These are phyloP conservation scores for Ictidomys tridecemlineatus DNA, from an alignment of 2,113 vertebrate species.

Conservation along the genomic window DNA sequence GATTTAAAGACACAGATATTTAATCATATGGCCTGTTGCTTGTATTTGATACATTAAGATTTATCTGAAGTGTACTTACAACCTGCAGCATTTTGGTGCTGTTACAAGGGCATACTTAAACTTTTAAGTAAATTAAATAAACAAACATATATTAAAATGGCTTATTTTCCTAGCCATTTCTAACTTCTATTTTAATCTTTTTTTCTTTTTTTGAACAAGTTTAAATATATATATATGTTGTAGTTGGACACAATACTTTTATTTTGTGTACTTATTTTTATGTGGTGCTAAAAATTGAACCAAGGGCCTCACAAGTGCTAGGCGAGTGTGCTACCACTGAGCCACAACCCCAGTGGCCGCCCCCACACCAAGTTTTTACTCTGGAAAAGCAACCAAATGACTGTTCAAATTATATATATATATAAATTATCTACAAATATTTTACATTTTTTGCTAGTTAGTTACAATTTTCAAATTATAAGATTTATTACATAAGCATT, in stretches of 20 bases:
- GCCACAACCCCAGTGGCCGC: too few relatives aligned
- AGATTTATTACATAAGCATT: neutral
- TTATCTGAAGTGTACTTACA: conserved; percentile 8
- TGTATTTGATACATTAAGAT: neutral
- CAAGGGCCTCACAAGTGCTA: too few relatives aligned
- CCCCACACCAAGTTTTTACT: neutral
- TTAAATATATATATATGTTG: too few relatives aligned
- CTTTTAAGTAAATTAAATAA: conserved; percentile 28
- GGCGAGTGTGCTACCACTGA: too few relatives aligned
- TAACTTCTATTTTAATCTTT: conserved; percentile 4
- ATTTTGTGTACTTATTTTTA: too few relatives aligned
- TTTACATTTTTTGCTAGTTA: neutral
- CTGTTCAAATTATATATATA: neutral
- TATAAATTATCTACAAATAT: neutral
- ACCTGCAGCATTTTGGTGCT: neutral
- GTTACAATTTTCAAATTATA: neutral
- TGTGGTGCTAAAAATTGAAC: too few relatives aligned
- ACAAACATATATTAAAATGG: neutral
- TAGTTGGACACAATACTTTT: too few relatives aligned
- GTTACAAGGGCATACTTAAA: neutral
- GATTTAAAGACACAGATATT: conserved; percentile 18
- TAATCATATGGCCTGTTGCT: neutral
- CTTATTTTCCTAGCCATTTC: neutral
- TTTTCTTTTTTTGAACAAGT: conserved; percentile 30
- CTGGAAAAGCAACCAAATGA: neutral